Base-by-base conservation (phyloP, 64 coral and sea anemone species). In the Montipora foliosa region DNA sequence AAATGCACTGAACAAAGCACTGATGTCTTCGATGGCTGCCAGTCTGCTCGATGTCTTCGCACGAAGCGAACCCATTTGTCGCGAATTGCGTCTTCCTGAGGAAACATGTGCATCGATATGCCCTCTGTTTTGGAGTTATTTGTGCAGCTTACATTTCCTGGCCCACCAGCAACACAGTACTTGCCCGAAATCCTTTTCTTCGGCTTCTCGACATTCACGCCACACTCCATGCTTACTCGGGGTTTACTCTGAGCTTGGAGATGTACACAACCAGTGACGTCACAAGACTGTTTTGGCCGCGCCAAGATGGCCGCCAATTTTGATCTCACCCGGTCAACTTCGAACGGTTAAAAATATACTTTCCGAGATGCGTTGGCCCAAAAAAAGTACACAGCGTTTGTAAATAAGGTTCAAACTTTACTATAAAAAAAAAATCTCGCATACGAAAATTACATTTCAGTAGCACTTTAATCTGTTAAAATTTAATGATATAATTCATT, bases 1-100 rank as follows among this genome's bases (percentile, higher is more conserved):
- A 90, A 90, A 79, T 90, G 91, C 14, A 75, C 90, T 0, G 81
- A 92, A 62, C 90, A 92, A 2, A 92, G 81, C 17, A 86, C 74
- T n/a, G 90, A 85, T 67, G 78, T 52, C 17, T 82, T 55, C 19
- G 75, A 69, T 55, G 67, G 89, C 69, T 82, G 78, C 79, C 79
- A 91, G 24, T 67, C 48, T 16, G 89, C 53, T 6, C 79, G 79
- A 79, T 91, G 89, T 81, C 77, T 70, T 74, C 72, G 89, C 49
- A 91, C 79, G 79, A 91, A 90, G 15, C 52, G 74, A 67, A 64
- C 64, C 88, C 88, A 90, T 49, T 77, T 22, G 13, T 57, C 10
- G 47, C 77, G 60, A 20, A 5, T 75, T 59, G 1, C 21, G 2
- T 92, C 80, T 59, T 91, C 49, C 13, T 52, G 51, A 7, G 67